Evolutionary conservation across 2,888 invertebrate genomes (phyloP), one percentile per base, ranked within the genome.

Genomic region (Apotomis betuletana): DNA sequence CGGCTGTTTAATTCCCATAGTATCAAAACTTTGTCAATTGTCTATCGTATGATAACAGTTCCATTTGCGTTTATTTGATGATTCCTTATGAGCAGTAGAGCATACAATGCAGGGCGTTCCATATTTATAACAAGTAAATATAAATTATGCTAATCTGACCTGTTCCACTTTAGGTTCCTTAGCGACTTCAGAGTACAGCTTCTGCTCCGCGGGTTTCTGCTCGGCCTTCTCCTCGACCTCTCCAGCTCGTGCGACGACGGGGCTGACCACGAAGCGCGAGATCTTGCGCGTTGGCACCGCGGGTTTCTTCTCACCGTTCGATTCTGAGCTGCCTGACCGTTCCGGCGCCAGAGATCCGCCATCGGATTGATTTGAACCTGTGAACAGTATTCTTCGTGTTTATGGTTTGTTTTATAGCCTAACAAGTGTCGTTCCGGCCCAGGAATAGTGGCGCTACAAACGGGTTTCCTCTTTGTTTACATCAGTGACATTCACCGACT

Each of bases 231-330:
- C 70, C 12, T 41, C 51, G 63, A 12, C 36, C 13, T 70, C 51
- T 3, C 81, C 83, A 71, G 87, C 84, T 91, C 94, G 81, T 77
- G 95, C 95, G 49, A 96, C 94, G 1, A 97, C 97, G 36, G 97
- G 97, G 86, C 97, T 97, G 78, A 97, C 97, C 84, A 97, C 94
- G 89, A 97, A 97, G 71, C 97, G 92, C 46, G 97, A 97, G 79
- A 97, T 96, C 86, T 97, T 97, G 73, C 97, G 92, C 55, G 94
- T 94, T 62, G 94, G 94, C 78, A 95, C 95, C 8, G 93, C 88
- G 15, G 90, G 87, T 73, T 93, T 93, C 72, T 88, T 89, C 51
- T 89, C 90, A 74, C 90, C 89, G 78, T 87, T 88, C 41, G 91
- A 90, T 74, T 92, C 92, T 3, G 85, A 77, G 80, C 90, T 90